phyloP scores from a whole-genome alignment of 2,888 invertebrate species.

The Patella depressa region DNA sequence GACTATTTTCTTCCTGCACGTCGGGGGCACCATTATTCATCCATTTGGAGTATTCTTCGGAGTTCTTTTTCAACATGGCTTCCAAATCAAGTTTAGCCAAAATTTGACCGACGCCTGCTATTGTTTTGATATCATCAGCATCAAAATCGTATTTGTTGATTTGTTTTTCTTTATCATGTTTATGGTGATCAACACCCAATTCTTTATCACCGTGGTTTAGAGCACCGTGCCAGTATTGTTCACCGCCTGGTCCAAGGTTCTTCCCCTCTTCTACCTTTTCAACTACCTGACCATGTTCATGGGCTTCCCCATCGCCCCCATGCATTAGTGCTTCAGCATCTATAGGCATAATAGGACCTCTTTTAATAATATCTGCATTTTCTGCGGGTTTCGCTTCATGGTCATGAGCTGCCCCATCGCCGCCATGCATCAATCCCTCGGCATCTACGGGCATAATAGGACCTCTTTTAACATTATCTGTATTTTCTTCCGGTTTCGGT shows the following conservation, averaged over 20 bases:
- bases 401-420: slow-evolving; percentile 18
- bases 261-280: background rate
- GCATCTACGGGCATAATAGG: background rate
- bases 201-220: background rate
- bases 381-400: background rate
- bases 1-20: background rate
- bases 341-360: background rate
- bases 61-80: background rate
- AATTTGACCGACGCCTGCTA: background rate
- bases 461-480: background rate
- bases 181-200: background rate
- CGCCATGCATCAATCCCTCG: slow-evolving; percentile 15
- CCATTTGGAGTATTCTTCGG: background rate
- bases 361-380: background rate
- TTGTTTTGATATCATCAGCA: background rate
- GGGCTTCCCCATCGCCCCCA: background rate
- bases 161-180: background rate
- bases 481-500: no score
- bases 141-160: background rate
- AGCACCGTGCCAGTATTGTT: slow-evolving; percentile 1
- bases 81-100: background rate
- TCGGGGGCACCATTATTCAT: background rate
- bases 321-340: slow-evolving; percentile 2
- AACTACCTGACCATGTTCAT: background rate
- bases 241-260: background rate